Evolutionary conservation across 1,140 invertebrate genomes (phyloP), one percentile per base, ranked within the genome.

Genomic region (Bathynomus jamesi): DNA sequence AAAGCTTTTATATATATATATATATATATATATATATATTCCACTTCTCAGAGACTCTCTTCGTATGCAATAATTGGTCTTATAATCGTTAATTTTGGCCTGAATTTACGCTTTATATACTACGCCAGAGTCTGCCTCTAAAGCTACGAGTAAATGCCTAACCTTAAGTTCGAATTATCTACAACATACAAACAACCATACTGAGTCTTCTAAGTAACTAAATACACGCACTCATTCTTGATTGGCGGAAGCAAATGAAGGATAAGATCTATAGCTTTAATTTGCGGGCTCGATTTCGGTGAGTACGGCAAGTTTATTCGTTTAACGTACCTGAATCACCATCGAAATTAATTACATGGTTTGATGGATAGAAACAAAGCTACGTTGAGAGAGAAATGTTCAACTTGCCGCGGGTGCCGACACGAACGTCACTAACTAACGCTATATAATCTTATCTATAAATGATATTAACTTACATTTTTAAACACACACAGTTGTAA

Each of bases 1-100:
- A 53, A n/a, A n/a, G n/a, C n/a, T n/a, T n/a, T n/a, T 53, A 53
- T 53, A 53, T 53, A 53, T 53, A 53, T 53, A 53, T 53, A 53
- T 53, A 53, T 53, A 53, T 53, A 53, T 53, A 53, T 53, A 53
- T 53, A 53, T 53, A 53, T 53, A 53, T 53, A 53, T 53, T 3
- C 13, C 11, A 53, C 13, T 17, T 21, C 13, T 53, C 21, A 17
- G 21, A 17, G 2, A 53, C 40, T 17, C 13, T 53, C 40, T 17
- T 21, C 13, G 40, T 53, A 21, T 17, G 40, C 40, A 53, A 17
- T 53, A 5, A 11, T 53, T 53, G 40, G 11, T 17, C 40, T 53
- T 21, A 53, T 17, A 53, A 1, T 5, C 21, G 21, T 53, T 5
- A 5, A 53, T 53, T 53, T 40, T 40, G 7, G 13, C 13, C 1